Evolutionary conservation across 1,140 invertebrate genomes (phyloP).

Genomic region (Stenopsyche tienmushanensis): DNA sequence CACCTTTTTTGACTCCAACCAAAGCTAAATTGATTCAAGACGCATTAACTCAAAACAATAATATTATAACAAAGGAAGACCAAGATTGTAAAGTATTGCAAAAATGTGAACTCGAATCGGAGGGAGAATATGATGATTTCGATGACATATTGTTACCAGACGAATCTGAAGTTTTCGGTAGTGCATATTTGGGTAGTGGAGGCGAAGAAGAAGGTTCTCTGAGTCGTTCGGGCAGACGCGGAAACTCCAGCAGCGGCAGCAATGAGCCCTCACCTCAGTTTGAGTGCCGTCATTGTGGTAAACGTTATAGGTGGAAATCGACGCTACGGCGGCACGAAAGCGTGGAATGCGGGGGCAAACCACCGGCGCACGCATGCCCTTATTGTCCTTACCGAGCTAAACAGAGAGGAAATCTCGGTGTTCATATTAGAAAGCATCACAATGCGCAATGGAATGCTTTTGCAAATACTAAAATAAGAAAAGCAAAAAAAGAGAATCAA

Average conservation of each 20-base stretch:
- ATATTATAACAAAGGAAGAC: constrained; percentile 39
- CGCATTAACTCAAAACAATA: constrained; percentile 52
- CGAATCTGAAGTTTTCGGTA: constrained; percentile 47
- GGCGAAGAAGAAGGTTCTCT: background rate
- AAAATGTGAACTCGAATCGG: constrained; percentile 47
- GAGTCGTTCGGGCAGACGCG: constrained; percentile 34
- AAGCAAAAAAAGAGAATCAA: constrained; percentile 47
- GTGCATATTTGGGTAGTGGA: constrained; percentile 12
- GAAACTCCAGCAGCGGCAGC: constrained; percentile 42
- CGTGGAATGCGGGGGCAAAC: constrained; percentile 85
- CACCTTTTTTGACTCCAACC: constrained; percentile 13
- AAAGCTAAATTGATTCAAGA: constrained; percentile 49
- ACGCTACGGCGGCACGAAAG: constrained; percentile 78
- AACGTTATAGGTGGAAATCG: constrained; percentile 79
- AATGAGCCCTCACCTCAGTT: constrained; percentile 69
- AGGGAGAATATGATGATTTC: constrained; percentile 51
- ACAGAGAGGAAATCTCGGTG: constrained; percentile 76
- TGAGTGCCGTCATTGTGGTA: constrained; percentile 76
- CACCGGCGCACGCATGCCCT: constrained; percentile 77
- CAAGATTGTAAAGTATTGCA: constrained; percentile 34
- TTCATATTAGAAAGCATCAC: constrained; percentile 79
- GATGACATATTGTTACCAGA: constrained; percentile 55
- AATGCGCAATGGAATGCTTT: constrained; percentile 54
- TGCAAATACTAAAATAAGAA: constrained; percentile 52
- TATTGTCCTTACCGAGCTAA: constrained; percentile 78